Base-by-base conservation (phyloP, 2,113 vertebrate genomes). In the Anthoscopus minutus region DNA sequence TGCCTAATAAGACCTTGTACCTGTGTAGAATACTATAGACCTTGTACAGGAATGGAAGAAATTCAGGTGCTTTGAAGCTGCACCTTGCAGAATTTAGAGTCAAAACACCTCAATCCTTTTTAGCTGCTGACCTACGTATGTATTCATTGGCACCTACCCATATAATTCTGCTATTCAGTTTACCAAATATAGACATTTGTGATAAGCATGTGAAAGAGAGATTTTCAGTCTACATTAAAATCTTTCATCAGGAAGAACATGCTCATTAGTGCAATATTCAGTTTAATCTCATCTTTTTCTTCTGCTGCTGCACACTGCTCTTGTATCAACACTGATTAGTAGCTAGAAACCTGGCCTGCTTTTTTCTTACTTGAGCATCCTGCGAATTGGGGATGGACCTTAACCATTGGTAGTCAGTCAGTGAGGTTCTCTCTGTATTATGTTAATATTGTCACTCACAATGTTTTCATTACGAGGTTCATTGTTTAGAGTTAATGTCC, bases 211-310 rank as follows among this genome's bases (percentile, higher is more conserved):
- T 80, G 67, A 66, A 73, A 89, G 50, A 84, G 37, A 90, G 58
- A 40, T 93, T 93, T 89, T 33, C 9, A 47, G 74, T 47, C 78
- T 70, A 17, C 85, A 91, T 94, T 77, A 92, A 87, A 95, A 88
- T 93, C 71, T 93, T 94, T 96, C 92, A 95, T 90, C 85, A 78
- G 85, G 85, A 94, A 86, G 80, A 92, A 70, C 79, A 50, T 25
- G 47, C 88, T 96, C 96, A 92, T 97, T 97, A 97, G 81, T 74
- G 72, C 64, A 90, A 96, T 77, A 96, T 96, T 96, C 94, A 96
- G 56, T 93, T 88, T 53, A 95, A 92, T 93, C 82, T 93, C 79
- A 40, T 95, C 35, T 94, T 96, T 94, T 93, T 88, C 81, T 95
- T 94, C 85, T 93, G 42, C 71, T 92, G 13, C 81, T 91, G 74